Evolutionary conservation across 2,888 invertebrate genomes (phyloP).

Genomic region (Formica aserva): DNA sequence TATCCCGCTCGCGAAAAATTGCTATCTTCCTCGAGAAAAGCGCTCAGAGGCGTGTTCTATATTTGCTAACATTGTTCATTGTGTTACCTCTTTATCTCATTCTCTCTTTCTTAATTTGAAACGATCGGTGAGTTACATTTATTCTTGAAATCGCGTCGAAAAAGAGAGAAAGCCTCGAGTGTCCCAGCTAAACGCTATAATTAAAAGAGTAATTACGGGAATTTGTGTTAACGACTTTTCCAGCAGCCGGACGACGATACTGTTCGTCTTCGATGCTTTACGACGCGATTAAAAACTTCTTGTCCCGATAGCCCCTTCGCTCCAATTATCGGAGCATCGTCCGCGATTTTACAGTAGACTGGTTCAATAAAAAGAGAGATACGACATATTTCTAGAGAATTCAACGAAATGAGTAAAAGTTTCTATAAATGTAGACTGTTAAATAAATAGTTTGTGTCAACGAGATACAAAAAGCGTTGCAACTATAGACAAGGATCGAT

Average conservation of each 20-base stretch:
- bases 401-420: neutral
- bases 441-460: slow-evolving; percentile 18
- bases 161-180: slow-evolving; percentile 10
- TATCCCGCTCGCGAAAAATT: neutral
- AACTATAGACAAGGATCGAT: slow-evolving; percentile 47
- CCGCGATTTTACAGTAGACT: slow-evolving; percentile 27
- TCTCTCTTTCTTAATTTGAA: slow-evolving; percentile 4
- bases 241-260: slow-evolving; percentile 36
- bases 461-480: neutral
- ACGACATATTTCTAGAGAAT: slow-evolving; percentile 1
- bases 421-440: neutral
- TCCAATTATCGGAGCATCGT: slow-evolving; percentile 41
- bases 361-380: slow-evolving; percentile 3
- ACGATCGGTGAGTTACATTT: slow-evolving; percentile 17
- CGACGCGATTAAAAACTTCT: slow-evolving; percentile 53
- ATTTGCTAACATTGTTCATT: slow-evolving; percentile 13
- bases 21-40: neutral
- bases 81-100: slow-evolving; percentile 1
- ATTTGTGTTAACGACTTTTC: slow-evolving; percentile 55
- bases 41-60: neutral
- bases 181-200: slow-evolving; percentile 41
- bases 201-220: slow-evolving; percentile 53
- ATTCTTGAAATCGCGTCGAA: slow-evolving; percentile 6
- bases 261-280: slow-evolving; percentile 42
- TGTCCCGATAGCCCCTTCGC: slow-evolving; percentile 30